Evolutionary conservation across 92 coral and sea anemone species (phyloP), one percentile per base, ranked within the genome.

Genomic region (Isaurus tuberculatus): DNA sequence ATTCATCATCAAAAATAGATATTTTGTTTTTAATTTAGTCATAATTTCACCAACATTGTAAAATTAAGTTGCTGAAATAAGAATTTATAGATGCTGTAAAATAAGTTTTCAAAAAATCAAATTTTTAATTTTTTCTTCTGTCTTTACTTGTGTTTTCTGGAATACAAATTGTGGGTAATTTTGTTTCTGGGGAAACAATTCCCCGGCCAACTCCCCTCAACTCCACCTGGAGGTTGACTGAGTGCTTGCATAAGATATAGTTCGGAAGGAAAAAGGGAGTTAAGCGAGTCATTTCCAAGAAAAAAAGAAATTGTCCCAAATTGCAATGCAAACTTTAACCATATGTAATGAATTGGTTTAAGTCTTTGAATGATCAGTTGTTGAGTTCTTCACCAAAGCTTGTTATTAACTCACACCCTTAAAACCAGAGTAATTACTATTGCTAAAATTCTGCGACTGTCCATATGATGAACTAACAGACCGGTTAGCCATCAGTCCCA

Each of bases 351-450:
- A n/a, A n/a, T 14, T 7, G 34, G 33, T 2, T 8, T 10, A n/a
- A 32, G 49, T 75, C 31, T 13, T 75, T 31, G 29, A 33, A 33
- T 75, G 43, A n/a, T 31, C 20, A 73, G 49, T 44, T 27, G 6
- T 48, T 64, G 26, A 44, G 65, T 26, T 51, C 29, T 46, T 13
- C 16, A 26, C 30, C 3, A 51, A 11, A 22, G 51, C 32, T 55
- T 34, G 53, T 20, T 43, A 77, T 89, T 92, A 93, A 89, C 97
- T 93, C 19, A 93, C 69, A 37, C 97, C 94, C 83, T 93, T 93
- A 32, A 91, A 93, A 20, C 87, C 86, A 74, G 94, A 64, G 84
- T 88, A 93, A 53, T 82, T 83, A 78, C 79, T 87, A 72, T 70
- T 86, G 31, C 87, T 70, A 85, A 93, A 91, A 86, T 87, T 83